phyloP scores from a whole-genome alignment of 2,888 invertebrate genomes.

The Cloeon dipterum region DNA sequence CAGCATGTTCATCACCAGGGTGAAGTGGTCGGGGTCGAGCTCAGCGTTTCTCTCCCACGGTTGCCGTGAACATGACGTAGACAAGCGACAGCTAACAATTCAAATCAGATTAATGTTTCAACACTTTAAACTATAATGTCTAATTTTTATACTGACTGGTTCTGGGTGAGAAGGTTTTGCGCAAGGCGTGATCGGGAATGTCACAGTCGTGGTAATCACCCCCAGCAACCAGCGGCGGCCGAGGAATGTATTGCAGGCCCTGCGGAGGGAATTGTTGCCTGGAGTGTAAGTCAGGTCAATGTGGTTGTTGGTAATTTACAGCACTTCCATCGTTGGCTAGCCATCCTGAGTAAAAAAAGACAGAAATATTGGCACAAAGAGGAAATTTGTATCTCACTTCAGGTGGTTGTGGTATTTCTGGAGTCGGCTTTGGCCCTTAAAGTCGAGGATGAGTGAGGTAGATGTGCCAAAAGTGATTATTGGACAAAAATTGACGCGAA shows the following conservation, averaged over 20 bases:
- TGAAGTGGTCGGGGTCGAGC: conserved; percentile 33
- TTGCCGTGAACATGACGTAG: conserved; percentile 52
- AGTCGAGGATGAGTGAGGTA: too few species aligned
- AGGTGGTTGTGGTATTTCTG: background rate
- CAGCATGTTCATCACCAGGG: conserved; percentile 26
- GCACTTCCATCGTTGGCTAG: conserved; percentile 17
- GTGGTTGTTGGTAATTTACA: conserved; percentile 57
- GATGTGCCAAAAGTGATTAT: too few species aligned
- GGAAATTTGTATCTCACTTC: too few species aligned
- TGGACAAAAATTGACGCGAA: too few species aligned
- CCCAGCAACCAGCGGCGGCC: conserved; percentile 49
- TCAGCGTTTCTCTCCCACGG: conserved; percentile 62
- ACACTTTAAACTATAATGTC: too few species aligned
- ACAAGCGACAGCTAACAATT: too few species aligned
- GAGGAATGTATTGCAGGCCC: conserved; percentile 16
- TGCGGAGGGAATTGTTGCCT: conserved; percentile 40
- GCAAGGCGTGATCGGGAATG: conserved; percentile 40
- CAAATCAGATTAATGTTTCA: too few species aligned
- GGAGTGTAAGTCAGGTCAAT: conserved; percentile 48
- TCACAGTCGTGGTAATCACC: conserved; percentile 60
- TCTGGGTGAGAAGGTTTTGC: conserved; percentile 36
- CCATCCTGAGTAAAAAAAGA: too few species aligned
- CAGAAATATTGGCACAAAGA: too few species aligned
- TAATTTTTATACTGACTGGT: too few species aligned
- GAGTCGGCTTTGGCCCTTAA: conserved; percentile 7